Percentiles rank a stretch among this genome's conserved stretches.
Evolutionary conservation across 2,888 invertebrate genomes (phyloP).

Genomic region (Orthonevra nobilis): DNA sequence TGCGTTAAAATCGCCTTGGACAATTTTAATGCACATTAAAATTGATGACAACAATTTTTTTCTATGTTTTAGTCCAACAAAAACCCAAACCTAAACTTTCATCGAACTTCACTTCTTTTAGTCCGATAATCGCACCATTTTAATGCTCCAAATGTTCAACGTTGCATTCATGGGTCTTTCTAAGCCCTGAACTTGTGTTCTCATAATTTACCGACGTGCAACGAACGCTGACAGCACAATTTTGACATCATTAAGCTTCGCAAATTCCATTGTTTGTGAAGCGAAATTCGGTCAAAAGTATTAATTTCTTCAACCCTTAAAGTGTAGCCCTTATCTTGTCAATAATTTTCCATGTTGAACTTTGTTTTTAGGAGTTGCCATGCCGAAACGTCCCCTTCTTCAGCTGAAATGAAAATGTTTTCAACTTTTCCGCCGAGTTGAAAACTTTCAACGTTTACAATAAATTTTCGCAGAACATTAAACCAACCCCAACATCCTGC

Average conservation of each 20-base stretch:
- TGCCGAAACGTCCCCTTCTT: neutral
- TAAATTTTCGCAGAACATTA: conserved; percentile 57
- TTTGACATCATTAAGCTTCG: neutral
- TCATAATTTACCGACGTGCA: too few species aligned
- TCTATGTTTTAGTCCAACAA: too few species aligned
- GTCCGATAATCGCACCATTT: too few species aligned
- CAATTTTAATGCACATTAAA: too few species aligned
- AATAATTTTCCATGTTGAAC: conserved; percentile 50
- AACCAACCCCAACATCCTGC: conserved; percentile 11
- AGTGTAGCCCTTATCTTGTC: conserved; percentile 17
- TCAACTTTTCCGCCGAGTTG: conserved; percentile 57
- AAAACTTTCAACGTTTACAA: conserved; percentile 55
- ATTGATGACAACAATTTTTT: too few species aligned
- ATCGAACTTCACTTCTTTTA: too few species aligned
- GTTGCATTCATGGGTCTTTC: too few species aligned
- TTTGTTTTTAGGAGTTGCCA: conserved; percentile 43
- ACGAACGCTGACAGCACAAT: too few species aligned
- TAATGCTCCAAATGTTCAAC: too few species aligned
- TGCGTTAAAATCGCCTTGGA: too few species aligned
- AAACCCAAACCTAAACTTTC: too few species aligned
- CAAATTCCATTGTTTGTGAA: conserved; percentile 6
- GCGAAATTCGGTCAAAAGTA: conserved; percentile 10
- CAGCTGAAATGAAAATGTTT: conserved; percentile 45
- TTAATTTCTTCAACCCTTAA: neutral
- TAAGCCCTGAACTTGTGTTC: too few species aligned